Conservation (phyloP, 2,113 vertebrate genomes). For the Saccopteryx leptura region DNA sequence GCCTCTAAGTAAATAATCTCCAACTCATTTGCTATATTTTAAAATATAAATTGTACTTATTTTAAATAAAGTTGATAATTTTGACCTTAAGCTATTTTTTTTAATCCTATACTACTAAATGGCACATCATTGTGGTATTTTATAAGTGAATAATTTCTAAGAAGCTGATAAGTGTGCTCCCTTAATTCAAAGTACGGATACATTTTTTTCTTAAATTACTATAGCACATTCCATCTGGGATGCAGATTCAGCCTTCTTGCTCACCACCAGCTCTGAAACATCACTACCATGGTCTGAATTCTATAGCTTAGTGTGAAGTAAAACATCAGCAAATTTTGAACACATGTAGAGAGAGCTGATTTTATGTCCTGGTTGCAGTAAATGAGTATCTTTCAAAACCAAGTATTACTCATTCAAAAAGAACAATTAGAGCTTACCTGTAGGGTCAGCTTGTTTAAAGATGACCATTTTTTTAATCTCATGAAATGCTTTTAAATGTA, state of each 20-base stretch:
- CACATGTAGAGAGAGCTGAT: not conserved
- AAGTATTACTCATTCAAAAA: slow-evolving; percentile 26
- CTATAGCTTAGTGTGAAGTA: not conserved
- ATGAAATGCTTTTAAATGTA: not conserved
- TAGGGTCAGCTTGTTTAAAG: not conserved
- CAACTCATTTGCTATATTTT: not conserved
- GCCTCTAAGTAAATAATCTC: not conserved
- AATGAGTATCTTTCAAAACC: not conserved
- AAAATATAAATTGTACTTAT: slow-evolving; percentile 58
- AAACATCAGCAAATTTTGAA: not conserved
- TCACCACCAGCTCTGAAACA: not conserved
- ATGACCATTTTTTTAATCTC: not conserved
- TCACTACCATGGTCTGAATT: not conserved
- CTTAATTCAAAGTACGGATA: not conserved
- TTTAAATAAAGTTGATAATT: slow-evolving; percentile 58
- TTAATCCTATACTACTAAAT: not conserved
- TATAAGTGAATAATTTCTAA: slow-evolving; percentile 9
- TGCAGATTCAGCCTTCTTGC: not conserved
- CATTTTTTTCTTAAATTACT: not conserved
- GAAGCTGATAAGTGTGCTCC: not conserved
- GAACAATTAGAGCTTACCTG: not conserved
- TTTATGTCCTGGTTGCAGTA: slow-evolving; percentile 1
- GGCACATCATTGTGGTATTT: not conserved
- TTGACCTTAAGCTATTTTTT: slow-evolving; percentile 43
- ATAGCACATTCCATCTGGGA: not conserved